Conservation (phyloP, 30 jellyfish, hydroid and myxozoan species). For the Nemopilema nomurai region DNA sequence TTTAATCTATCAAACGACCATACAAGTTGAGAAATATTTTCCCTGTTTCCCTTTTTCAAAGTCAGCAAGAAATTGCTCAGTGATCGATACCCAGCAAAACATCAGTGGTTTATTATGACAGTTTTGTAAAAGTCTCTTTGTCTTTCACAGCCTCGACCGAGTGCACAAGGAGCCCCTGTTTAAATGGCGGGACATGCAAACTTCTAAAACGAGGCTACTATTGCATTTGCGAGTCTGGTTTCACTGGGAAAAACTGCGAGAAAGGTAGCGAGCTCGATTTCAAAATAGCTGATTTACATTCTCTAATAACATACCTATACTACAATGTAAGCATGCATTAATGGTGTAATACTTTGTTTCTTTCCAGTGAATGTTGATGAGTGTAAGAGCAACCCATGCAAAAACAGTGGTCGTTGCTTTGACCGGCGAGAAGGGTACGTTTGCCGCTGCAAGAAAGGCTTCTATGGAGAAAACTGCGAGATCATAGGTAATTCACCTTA, state of each 20-base stretch:
- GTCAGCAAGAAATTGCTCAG: no score
- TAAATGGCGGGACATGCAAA: not conserved
- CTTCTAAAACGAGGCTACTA: not conserved
- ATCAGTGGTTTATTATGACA: not conserved
- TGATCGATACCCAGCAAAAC: no score
- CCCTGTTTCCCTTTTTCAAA: no score
- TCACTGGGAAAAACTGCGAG: not conserved
- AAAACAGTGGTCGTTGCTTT: constrained; percentile 1
- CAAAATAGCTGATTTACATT: no score
- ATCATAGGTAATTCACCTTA: not conserved
- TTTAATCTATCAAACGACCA: no score
- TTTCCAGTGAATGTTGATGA: not conserved
- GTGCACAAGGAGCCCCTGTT: constrained; percentile 5
- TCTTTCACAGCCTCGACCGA: not conserved
- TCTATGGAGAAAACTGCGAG: constrained; percentile 16
- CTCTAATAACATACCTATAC: no score
- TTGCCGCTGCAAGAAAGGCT: constrained; percentile 16
- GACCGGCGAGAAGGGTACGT: not conserved
- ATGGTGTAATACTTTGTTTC: no score
- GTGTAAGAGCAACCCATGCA: constrained; percentile 2
- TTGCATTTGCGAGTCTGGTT: not conserved
- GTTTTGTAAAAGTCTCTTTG: not conserved
- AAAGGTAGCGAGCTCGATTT: no score
- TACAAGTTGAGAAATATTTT: no score
- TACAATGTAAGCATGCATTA: no score